These are phyloP conservation scores for Leptoclinus maculatus DNA, from an alignment of 2,797 vertebrate genomes.

Conservation along the genomic window DNA sequence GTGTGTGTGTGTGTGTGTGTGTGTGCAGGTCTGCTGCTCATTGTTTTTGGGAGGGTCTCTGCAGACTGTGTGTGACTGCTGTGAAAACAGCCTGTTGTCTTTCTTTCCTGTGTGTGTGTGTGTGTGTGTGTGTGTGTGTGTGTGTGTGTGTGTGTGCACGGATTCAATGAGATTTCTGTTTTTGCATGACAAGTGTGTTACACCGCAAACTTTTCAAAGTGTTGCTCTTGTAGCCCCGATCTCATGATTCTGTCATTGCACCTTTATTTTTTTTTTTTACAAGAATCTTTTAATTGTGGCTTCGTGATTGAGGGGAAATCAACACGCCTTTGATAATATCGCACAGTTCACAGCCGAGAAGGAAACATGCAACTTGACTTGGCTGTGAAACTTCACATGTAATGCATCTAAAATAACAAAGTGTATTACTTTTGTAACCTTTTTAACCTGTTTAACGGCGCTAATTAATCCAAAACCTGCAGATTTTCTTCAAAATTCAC, in stretches of 20 bases:
- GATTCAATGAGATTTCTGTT: background rate
- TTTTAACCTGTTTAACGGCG: background rate
- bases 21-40: background rate
- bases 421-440: constrained; percentile 4
- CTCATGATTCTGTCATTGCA: background rate
- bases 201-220: constrained; percentile 4
- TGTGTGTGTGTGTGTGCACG: no score
- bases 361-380: constrained; percentile 4
- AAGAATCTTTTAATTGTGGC: constrained; percentile 34
- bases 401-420: constrained; percentile 24
- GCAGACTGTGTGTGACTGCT: constrained; percentile 2
- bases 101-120: background rate
- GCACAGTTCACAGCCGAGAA: constrained; percentile 27
- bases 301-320: constrained; percentile 11
- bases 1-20: constrained; percentile 23
- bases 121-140: no score
- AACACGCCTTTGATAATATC: constrained; percentile 18
- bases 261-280: constrained; percentile 32
- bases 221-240: constrained; percentile 38
- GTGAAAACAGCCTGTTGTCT: constrained; percentile 36
- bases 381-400: constrained; percentile 19
- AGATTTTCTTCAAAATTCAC: background rate
- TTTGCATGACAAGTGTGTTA: constrained; percentile 1
- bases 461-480: background rate
- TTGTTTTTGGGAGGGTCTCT: constrained; percentile 6